A percentile compares a stretch with the other conserved stretches of the same genome.
Evolutionary conservation across 2,797 vertebrate species (phyloP).

Genomic region (Pangasius larnaudii): DNA sequence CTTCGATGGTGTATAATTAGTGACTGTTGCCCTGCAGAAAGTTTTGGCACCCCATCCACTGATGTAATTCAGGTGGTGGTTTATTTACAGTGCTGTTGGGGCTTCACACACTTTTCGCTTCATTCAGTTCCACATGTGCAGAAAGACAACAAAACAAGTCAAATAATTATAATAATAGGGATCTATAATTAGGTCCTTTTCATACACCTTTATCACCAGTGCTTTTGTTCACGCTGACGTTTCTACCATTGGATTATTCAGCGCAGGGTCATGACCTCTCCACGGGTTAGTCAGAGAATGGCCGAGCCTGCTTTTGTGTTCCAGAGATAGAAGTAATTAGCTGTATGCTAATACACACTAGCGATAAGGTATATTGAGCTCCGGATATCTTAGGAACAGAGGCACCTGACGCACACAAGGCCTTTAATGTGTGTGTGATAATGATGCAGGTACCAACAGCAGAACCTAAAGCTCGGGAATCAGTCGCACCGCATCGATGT

Average conservation of each 20-base stretch:
- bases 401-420: neutral
- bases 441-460: neutral
- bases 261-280: neutral
- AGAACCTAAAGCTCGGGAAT: neutral
- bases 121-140: too few species aligned
- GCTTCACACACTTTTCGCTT: too few species aligned
- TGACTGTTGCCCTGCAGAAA: neutral
- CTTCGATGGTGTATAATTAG: neutral
- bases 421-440: neutral
- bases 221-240: neutral
- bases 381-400: neutral
- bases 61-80: too few species aligned
- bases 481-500: neutral
- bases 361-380: neutral
- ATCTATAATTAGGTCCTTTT: neutral
- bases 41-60: neutral
- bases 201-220: neutral
- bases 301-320: neutral
- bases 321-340: slow-evolving; percentile 13
- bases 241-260: neutral
- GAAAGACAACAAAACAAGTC: too few species aligned
- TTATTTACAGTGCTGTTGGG: too few species aligned
- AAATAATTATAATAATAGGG: too few species aligned
- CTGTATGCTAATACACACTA: neutral
- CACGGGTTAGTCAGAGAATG: neutral